Evolutionary conservation across 2,797 vertebrate species (phyloP).

Genomic region (Galagoides demidoff): DNA sequence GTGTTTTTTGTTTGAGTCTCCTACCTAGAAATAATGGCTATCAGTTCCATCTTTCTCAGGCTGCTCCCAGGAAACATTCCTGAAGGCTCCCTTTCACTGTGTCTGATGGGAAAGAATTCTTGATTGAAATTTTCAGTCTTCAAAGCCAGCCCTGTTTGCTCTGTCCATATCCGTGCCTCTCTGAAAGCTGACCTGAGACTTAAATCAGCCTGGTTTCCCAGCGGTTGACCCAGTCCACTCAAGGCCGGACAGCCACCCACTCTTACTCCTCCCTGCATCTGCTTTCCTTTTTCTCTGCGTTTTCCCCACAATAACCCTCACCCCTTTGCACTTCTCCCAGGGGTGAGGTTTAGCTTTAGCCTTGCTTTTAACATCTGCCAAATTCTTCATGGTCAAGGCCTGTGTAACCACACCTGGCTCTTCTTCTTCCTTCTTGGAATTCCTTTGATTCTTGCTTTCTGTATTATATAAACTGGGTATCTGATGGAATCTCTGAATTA

Average conservation of each 20-base stretch:
- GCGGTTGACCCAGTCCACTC: not conserved
- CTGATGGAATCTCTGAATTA: not conserved
- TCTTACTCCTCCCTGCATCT: not conserved
- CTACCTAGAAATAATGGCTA: not conserved
- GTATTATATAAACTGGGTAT: not conserved
- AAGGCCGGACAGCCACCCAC: not conserved
- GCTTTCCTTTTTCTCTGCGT: not conserved
- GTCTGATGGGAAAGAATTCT: not conserved
- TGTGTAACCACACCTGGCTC: not conserved
- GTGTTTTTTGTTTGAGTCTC: not conserved
- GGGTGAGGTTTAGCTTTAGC: not conserved
- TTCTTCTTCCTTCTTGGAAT: not conserved
- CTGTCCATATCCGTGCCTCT: not conserved
- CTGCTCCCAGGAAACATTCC: not conserved
- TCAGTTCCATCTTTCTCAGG: not conserved
- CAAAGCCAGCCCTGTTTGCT: not conserved
- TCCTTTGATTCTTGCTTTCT: not conserved
- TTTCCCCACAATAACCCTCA: not conserved
- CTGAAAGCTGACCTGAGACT: rapidly evolving
- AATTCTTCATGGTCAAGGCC: not conserved
- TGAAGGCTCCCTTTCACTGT: not conserved
- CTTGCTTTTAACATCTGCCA: not conserved
- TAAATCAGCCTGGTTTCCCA: not conserved
- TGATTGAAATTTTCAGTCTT: not conserved
- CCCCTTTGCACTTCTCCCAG: not conserved